Conservation (phyloP, 2,113 vertebrate genomes). For the Isichthys henryi region DNA sequence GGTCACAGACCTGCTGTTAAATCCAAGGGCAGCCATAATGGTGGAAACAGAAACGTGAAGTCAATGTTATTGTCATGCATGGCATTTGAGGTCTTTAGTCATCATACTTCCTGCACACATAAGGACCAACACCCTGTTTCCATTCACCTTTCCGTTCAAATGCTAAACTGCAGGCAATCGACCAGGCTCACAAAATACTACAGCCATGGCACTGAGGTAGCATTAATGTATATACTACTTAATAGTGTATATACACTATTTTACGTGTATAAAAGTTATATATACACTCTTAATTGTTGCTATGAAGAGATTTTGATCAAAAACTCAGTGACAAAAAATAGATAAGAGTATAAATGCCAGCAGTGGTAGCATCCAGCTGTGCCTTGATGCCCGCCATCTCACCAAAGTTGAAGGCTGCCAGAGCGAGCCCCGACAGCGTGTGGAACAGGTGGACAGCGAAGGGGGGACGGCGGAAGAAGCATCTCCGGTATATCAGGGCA, state of each 20-base stretch:
- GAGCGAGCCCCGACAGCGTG: slow-evolving; percentile 73
- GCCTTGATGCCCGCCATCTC: slow-evolving; percentile 44
- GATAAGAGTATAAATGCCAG: not conserved
- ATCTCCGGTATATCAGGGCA: slow-evolving; percentile 79
- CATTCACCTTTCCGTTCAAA: not conserved
- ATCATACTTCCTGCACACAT: slow-evolving; percentile 31
- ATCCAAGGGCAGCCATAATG: slow-evolving; percentile 52
- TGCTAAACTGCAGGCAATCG: not conserved
- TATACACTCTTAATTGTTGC: not conserved
- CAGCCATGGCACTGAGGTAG: not conserved
- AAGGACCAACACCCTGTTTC: not conserved
- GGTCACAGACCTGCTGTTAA: slow-evolving; percentile 56
- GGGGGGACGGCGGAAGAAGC: slow-evolving; percentile 81
- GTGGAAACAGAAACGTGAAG: slow-evolving; percentile 29
- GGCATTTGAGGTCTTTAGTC: not conserved
- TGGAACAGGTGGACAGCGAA: slow-evolving; percentile 85
- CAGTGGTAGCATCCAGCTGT: not conserved
- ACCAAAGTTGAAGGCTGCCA: slow-evolving; percentile 97
- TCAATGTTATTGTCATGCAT: slow-evolving; percentile 12
- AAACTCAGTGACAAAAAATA: not conserved
- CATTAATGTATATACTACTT: not conserved
- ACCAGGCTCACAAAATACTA: not conserved
- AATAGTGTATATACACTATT: too few species aligned
- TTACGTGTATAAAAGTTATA: not conserved
- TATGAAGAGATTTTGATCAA: not conserved